phyloP scores from a whole-genome alignment of 92 coral and sea anemone species.

The Parazoanthus atlanticus region DNA sequence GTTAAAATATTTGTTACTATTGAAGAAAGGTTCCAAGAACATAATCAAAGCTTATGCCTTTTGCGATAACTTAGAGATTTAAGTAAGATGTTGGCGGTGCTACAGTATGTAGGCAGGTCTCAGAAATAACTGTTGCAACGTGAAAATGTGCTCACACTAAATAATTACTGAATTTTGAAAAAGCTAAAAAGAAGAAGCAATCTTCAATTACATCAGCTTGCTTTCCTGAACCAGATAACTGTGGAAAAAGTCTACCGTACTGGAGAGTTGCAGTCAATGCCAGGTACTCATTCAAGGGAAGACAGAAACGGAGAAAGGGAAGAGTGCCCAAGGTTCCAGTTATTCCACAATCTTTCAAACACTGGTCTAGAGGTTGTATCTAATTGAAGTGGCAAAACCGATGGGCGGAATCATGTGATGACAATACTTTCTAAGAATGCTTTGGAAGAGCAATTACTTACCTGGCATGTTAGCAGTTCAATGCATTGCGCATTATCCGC shows the following conservation, averaged over 20 bases:
- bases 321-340: neutral
- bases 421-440: neutral
- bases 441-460: neutral
- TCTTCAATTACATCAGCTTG: neutral
- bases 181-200: no score
- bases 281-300: neutral
- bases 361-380: neutral
- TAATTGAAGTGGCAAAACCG: neutral
- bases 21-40: neutral
- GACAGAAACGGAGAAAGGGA: neutral
- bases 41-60: neutral
- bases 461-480: constrained; percentile 96
- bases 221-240: neutral
- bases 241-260: neutral
- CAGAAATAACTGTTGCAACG: no score
- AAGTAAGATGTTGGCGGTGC: no score
- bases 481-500: constrained; percentile 88
- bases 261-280: neutral
- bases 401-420: neutral
- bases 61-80: no score
- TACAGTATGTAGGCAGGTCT: no score
- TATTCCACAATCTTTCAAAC: neutral
- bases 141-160: no score
- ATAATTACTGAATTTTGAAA: no score
- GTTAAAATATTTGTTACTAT: no score